These are phyloP conservation scores for Hippocampus comes DNA, from an alignment of 2,113 vertebrate species.

Conservation along the genomic window DNA sequence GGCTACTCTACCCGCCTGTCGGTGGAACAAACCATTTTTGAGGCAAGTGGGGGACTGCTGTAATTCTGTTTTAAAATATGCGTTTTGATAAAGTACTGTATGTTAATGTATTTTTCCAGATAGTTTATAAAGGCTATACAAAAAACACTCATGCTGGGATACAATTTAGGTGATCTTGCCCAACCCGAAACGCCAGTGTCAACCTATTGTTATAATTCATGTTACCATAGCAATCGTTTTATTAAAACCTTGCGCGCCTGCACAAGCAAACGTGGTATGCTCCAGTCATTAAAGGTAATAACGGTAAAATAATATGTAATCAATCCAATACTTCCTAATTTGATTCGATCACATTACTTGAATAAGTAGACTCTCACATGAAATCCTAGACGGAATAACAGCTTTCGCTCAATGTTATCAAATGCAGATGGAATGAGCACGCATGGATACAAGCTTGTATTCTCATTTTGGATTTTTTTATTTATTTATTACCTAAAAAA, in stretches of 20 bases:
- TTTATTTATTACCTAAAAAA: conserved; percentile 84
- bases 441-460: conserved; percentile 39
- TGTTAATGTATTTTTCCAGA: too few species aligned
- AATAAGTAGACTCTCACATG: conserved; percentile 40
- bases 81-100: too few species aligned
- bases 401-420: conserved; percentile 28
- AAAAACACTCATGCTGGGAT: too few species aligned
- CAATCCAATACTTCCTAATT: conserved; percentile 25
- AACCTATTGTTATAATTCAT: not conserved
- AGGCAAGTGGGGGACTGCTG: too few species aligned
- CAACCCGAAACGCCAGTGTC: too few species aligned
- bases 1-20: too few species aligned
- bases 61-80: too few species aligned
- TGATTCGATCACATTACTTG: conserved; percentile 29
- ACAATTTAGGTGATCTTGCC: too few species aligned
- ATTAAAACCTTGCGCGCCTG: not conserved
- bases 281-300: conserved; percentile 28
- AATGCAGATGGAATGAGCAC: conserved; percentile 42
- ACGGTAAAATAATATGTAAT: conserved; percentile 43
- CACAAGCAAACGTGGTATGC: conserved; percentile 6
- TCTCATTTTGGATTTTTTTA: conserved; percentile 70
- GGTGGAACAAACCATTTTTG: too few species aligned
- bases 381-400: conserved; percentile 34
- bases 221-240: not conserved
- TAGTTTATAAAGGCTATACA: too few species aligned